Percentiles rank a stretch among this genome's conserved stretches.
Conservation (phyloP, 1,140 invertebrate genomes). For the Apis cerana region DNA sequence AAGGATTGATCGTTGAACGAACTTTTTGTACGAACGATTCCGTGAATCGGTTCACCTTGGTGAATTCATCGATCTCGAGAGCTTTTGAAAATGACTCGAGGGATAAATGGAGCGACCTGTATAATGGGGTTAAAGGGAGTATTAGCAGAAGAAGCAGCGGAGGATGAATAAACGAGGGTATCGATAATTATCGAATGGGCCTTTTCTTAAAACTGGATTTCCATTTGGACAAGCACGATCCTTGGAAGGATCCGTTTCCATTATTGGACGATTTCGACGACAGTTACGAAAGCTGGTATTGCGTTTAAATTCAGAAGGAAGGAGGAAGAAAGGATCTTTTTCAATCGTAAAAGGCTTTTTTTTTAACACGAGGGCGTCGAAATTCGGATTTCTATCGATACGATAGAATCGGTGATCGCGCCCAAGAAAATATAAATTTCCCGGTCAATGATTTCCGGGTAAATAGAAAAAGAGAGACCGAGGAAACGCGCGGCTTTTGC, state of each 20-base stretch:
- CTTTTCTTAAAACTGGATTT: background rate
- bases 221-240: background rate
- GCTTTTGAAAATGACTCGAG: background rate
- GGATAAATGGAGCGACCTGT: slow-evolving; percentile 3
- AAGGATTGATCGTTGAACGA: slow-evolving; percentile 4
- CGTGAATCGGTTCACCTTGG: background rate
- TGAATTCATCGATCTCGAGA: background rate
- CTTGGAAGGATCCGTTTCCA: background rate
- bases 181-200: slow-evolving; percentile 22
- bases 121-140: slow-evolving; percentile 5
- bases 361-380: too few relatives aligned
- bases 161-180: slow-evolving; percentile 5
- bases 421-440: slow-evolving; percentile 6
- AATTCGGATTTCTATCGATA: too few relatives aligned
- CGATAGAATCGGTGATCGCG: too few relatives aligned
- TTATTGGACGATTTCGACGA: background rate
- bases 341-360: too few relatives aligned
- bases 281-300: background rate
- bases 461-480: background rate
- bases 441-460: background rate
- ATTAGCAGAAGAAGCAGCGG: background rate
- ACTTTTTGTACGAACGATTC: slow-evolving; percentile 3
- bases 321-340: too few relatives aligned
- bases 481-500: background rate
- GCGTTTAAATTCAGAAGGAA: background rate